These are phyloP conservation scores for Leptestheria dahalacensis DNA, from an alignment of 1,140 invertebrate species.

Conservation along the genomic window DNA sequence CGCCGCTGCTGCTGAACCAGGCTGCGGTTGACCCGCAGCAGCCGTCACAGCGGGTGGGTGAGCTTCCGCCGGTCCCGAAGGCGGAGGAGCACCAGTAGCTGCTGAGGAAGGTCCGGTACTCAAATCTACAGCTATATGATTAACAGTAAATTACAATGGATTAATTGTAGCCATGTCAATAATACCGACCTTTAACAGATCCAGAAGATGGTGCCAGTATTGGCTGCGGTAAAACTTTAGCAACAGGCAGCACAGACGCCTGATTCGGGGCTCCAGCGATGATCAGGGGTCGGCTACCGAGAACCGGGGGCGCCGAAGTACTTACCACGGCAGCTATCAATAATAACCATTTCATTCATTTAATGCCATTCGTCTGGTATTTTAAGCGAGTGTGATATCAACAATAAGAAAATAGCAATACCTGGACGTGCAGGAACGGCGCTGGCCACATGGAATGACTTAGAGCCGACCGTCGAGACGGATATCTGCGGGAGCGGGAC, in stretches of 20 bases:
- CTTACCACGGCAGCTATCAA: neutral
- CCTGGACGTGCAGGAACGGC: neutral
- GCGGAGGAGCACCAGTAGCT: too few species aligned
- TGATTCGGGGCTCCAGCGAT: neutral
- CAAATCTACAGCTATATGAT: neutral
- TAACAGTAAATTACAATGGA: neutral
- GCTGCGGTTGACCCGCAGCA: neutral
- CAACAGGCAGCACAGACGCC: neutral
- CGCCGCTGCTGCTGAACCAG: too few species aligned
- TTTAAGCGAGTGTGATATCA: neutral
- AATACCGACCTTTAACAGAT: neutral
- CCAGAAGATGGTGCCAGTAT: neutral
- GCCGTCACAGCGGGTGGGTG: neutral
- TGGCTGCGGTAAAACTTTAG: slow-evolving; percentile 10
- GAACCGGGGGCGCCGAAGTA: neutral
- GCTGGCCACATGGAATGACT: neutral
- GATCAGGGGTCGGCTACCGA: neutral
- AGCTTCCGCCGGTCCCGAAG: neutral
- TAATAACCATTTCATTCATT: neutral
- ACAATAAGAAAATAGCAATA: neutral
- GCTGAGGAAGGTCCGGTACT: neutral
- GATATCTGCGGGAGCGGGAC: neutral
- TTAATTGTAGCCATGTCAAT: neutral
- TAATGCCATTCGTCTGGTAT: neutral
- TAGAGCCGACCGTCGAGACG: neutral